Conservation (phyloP, 2,113 vertebrate genomes). For the Hippopotamus amphibius region DNA sequence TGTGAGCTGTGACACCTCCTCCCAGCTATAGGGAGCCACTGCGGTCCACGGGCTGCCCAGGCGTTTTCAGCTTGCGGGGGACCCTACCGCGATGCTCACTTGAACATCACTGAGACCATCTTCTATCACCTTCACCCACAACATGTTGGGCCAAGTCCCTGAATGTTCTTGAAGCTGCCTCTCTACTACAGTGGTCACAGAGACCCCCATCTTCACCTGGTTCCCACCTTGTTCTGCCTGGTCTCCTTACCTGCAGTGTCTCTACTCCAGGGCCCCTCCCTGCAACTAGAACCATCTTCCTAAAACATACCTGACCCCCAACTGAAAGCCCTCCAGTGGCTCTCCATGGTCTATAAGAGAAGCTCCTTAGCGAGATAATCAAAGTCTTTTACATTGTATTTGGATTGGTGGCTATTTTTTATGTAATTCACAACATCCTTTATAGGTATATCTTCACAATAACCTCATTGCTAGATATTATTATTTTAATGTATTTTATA, state of each 20-base stretch:
- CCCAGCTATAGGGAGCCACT: rapidly evolving
- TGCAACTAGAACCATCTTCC: not conserved
- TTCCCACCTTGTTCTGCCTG: too few species aligned
- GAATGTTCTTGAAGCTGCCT: not conserved
- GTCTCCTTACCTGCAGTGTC: not conserved
- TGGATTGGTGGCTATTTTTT: not conserved
- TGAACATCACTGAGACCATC: not conserved
- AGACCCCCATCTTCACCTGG: not conserved
- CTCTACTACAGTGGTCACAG: rapidly evolving
- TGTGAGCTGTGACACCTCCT: not conserved
- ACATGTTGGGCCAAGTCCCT: rapidly evolving
- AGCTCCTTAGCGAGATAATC: not conserved
- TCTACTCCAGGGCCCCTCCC: not conserved
- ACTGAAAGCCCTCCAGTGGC: not conserved
- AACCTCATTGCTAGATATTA: not conserved
- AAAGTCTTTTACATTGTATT: not conserved
- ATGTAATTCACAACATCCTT: not conserved
- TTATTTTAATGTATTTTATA: too few species aligned
- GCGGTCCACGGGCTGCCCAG: rapidly evolving
- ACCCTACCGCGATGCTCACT: rapidly evolving
- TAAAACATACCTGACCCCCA: not conserved
- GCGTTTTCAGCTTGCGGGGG: rapidly evolving
- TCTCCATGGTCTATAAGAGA: not conserved
- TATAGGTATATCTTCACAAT: not conserved
- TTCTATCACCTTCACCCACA: too few species aligned